phyloP scores from a whole-genome alignment of 2,888 invertebrate genomes.

The Cephus pulcher region DNA sequence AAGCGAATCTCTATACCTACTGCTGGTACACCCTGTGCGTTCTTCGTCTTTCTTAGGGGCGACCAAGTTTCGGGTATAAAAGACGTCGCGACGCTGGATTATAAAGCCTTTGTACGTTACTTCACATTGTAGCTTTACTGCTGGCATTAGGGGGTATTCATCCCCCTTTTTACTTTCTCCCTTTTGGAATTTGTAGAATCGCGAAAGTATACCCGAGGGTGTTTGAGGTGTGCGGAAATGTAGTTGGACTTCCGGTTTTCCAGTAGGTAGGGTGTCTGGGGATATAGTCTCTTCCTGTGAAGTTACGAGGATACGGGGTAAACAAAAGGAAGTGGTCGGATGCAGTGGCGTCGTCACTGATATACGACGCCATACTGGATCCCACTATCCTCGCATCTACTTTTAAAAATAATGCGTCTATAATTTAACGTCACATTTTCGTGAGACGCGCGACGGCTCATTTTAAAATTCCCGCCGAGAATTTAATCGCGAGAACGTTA shows the following conservation, averaged over 20 bases:
- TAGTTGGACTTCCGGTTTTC: neutral
- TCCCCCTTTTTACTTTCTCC: neutral
- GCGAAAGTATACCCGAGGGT: neutral
- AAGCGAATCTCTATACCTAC: neutral
- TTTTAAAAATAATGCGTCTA: conserved; percentile 45
- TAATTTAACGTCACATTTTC: conserved; percentile 35
- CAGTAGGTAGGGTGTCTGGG: neutral
- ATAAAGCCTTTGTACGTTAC: neutral
- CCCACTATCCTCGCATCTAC: conserved; percentile 17
- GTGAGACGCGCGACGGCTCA: neutral
- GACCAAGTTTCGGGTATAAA: neutral
- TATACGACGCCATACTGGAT: conserved; percentile 2
- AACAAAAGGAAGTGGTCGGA: neutral
- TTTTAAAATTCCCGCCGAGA: conserved; percentile 30
- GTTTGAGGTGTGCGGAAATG: neutral
- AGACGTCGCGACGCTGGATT: neutral
- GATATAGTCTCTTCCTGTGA: neutral
- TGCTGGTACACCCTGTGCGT: neutral
- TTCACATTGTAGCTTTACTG: neutral
- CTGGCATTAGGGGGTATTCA: neutral
- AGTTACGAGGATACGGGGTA: neutral
- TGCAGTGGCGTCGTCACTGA: neutral
- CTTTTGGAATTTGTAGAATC: neutral
- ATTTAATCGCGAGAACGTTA: conserved; percentile 24
- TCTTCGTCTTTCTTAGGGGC: neutral